A percentile compares a stretch with the other conserved stretches of the same genome.
These are phyloP conservation scores for Euura lappo DNA, from an alignment of 1,140 invertebrate species.

Conservation along the genomic window DNA sequence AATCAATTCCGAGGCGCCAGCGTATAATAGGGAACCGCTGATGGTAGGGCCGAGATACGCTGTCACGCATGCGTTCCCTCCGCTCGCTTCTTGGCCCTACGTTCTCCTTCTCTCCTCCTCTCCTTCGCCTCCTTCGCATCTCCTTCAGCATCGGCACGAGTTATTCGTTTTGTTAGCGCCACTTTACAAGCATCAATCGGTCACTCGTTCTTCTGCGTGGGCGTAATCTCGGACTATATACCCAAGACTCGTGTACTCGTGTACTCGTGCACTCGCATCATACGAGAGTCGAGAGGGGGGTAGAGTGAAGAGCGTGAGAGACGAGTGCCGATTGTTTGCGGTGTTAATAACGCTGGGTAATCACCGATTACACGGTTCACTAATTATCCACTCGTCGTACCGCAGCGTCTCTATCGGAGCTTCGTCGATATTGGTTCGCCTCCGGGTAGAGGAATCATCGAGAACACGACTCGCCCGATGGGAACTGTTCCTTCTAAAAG, in stretches of 20 bases:
- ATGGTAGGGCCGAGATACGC: slow-evolving; percentile 1
- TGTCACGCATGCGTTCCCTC: not conserved
- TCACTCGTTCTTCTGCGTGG: slow-evolving; percentile 1
- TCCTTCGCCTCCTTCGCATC: not conserved
- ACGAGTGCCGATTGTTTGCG: slow-evolving; percentile 21
- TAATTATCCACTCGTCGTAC: slow-evolving; percentile 42
- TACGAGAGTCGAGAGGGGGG: not conserved
- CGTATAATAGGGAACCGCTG: not conserved
- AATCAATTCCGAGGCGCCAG: slow-evolving; percentile 4
- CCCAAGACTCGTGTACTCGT: not conserved
- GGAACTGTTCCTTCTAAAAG: not conserved
- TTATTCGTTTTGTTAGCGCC: slow-evolving; percentile 3
- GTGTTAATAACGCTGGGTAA: slow-evolving; percentile 34
- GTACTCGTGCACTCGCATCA: too few species aligned
- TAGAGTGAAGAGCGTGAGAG: not conserved
- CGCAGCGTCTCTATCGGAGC: not conserved
- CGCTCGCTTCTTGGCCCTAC: not conserved
- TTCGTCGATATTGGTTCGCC: not conserved
- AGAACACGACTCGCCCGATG: not conserved
- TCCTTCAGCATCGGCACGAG: not conserved
- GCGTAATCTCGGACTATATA: not conserved
- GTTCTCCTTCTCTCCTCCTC: not conserved
- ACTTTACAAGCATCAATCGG: slow-evolving; percentile 7
- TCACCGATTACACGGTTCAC: slow-evolving; percentile 41
- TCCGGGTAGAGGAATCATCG: not conserved